A percentile compares a stretch with the other conserved stretches of the same genome.
Conservation (phyloP, 2,888 invertebrate species). For the Clistopyga incitator region DNA sequence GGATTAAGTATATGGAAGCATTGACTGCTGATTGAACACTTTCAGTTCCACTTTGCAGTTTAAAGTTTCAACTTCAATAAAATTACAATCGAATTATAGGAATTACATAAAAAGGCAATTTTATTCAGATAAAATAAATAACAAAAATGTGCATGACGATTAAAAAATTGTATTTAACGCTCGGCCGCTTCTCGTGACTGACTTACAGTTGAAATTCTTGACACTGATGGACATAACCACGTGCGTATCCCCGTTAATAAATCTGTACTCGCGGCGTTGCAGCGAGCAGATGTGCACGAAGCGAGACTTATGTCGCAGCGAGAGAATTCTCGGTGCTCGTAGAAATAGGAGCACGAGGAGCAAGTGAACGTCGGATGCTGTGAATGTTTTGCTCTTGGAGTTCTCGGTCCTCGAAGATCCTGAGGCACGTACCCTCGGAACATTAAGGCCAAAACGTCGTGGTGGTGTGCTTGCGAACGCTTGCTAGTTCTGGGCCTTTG, state of each 20-base stretch:
- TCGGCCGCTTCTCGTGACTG: neutral
- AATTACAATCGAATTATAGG: neutral
- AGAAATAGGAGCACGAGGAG: slow-evolving; percentile 51
- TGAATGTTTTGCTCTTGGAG: slow-evolving; percentile 66
- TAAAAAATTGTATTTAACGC: neutral
- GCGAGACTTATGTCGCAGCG: slow-evolving; percentile 55
- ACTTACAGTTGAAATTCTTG: slow-evolving; percentile 22
- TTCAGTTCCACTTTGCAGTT: neutral
- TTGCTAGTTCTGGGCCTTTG: slow-evolving; percentile 39
- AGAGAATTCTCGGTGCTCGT: slow-evolving; percentile 40
- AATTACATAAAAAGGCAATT: no score
- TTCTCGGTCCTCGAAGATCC: slow-evolving; percentile 49
- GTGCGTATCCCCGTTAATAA: slow-evolving; percentile 68
- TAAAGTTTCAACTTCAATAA: neutral
- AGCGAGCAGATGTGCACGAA: slow-evolving; percentile 66
- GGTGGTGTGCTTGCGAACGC: slow-evolving; percentile 46
- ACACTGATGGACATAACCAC: slow-evolving; percentile 58
- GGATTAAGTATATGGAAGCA: neutral
- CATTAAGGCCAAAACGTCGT: slow-evolving; percentile 69
- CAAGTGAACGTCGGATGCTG: slow-evolving; percentile 46
- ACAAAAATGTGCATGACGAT: no score
- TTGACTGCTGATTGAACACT: neutral
- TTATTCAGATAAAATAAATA: no score
- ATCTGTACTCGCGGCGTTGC: slow-evolving; percentile 65
- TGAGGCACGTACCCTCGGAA: slow-evolving; percentile 64